Conservation (phyloP, 2,113 vertebrate genomes). For the Daboia siamensis region DNA sequence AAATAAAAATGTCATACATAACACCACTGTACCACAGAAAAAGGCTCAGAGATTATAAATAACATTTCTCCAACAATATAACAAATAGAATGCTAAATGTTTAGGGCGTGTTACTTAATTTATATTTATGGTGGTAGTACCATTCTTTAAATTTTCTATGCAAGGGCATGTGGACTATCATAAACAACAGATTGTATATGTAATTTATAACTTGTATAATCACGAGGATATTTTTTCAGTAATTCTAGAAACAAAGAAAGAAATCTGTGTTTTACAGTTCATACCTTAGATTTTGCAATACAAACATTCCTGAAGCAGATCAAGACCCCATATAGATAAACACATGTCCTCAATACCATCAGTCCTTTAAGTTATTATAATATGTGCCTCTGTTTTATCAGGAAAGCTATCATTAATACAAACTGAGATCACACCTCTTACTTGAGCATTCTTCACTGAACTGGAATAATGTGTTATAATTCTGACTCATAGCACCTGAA, state of each 20-base stretch:
- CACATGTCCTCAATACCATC: background rate
- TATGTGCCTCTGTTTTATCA: background rate
- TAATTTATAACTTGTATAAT: background rate
- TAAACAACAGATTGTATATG: background rate
- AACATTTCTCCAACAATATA: background rate
- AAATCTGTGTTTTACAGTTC: background rate
- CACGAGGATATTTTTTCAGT: background rate
- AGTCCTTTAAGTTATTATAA: background rate
- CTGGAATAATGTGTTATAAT: slow-evolving; percentile 15
- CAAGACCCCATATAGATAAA: background rate
- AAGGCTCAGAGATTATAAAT: background rate
- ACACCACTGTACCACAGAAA: background rate
- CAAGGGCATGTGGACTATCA: background rate
- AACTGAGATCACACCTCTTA: slow-evolving; percentile 3
- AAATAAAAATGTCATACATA: background rate
- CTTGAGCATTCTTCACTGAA: background rate
- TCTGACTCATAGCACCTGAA: background rate
- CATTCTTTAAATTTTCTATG: background rate
- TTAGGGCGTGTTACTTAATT: background rate
- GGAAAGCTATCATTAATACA: background rate
- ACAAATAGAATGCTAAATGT: background rate
- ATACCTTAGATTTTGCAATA: background rate
- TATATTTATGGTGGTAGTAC: background rate
- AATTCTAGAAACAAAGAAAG: background rate
- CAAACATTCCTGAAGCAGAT: background rate